Percentiles rank a stretch among this genome's conserved stretches.
phyloP scores from a whole-genome alignment of 1,140 invertebrate genomes.

The Drosophila yakuba region DNA sequence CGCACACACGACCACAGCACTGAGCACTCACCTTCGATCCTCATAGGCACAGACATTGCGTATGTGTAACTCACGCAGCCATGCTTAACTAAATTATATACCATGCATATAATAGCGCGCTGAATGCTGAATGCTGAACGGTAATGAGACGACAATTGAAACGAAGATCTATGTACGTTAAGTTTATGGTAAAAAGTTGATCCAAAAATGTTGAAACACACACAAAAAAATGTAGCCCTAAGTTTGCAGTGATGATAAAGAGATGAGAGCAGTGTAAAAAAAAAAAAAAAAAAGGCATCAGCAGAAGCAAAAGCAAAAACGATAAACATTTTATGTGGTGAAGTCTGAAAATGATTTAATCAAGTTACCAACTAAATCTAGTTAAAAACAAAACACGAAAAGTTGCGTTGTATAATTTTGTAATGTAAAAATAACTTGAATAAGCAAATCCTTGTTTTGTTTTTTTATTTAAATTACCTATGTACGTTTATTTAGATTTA shows the following conservation, averaged over 20 bases:
- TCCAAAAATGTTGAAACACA: slow-evolving; percentile 70
- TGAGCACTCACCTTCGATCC: slow-evolving; percentile 26
- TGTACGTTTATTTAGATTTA: slow-evolving; percentile 72
- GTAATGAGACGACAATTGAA: slow-evolving; percentile 50
- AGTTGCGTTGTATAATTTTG: slow-evolving; percentile 66
- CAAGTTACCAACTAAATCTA: slow-evolving; percentile 75
- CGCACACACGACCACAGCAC: slow-evolving; percentile 24
- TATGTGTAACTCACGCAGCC: slow-evolving; percentile 26
- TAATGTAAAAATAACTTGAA: slow-evolving; percentile 66
- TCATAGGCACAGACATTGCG: slow-evolving; percentile 40
- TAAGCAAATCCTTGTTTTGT: slow-evolving; percentile 69
- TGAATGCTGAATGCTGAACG: slow-evolving; percentile 48
- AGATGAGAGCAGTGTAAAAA: slow-evolving; percentile 61
- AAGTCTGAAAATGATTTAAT: slow-evolving; percentile 84
- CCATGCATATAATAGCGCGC: slow-evolving; percentile 62
- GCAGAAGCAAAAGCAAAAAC: slow-evolving; percentile 23
- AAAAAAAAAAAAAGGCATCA: slow-evolving; percentile 15
- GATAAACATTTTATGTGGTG: slow-evolving; percentile 60
- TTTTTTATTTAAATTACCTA: slow-evolving; percentile 71
- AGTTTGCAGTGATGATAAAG: slow-evolving; percentile 38
- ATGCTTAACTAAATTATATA: slow-evolving; percentile 72
- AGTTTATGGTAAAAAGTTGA: slow-evolving; percentile 76
- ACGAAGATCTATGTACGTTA: slow-evolving; percentile 73
- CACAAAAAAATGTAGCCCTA: slow-evolving; percentile 63
- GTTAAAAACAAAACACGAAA: slow-evolving; percentile 47